phyloP scores from a whole-genome alignment of 2,113 vertebrate genomes.

The Plecturocebus donacophilus region DNA sequence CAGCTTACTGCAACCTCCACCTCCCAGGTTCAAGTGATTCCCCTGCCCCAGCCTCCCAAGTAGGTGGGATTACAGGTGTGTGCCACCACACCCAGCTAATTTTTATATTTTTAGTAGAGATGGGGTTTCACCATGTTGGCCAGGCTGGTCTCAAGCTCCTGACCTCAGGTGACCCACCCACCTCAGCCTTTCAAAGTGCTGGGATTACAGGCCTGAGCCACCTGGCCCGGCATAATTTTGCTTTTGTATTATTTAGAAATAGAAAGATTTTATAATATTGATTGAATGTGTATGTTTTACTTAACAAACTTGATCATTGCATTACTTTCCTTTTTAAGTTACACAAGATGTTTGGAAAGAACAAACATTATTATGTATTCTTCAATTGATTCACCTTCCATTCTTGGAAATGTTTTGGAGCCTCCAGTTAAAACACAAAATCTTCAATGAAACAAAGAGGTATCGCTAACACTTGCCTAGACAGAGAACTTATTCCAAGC shows the following conservation, averaged over 20 bases:
- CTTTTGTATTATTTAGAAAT: neutral
- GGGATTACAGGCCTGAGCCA: too few relatives aligned
- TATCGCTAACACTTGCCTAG: conserved; percentile 91
- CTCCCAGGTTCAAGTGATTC: too few relatives aligned
- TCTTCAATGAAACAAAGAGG: conserved; percentile 77
- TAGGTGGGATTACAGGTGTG: too few relatives aligned
- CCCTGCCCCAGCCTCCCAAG: too few relatives aligned
- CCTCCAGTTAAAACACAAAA: conserved; percentile 83
- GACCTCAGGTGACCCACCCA: too few relatives aligned
- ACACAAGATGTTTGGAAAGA: conserved; percentile 91
- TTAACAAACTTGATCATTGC: neutral
- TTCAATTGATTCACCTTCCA: conserved; percentile 90
- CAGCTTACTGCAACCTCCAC: too few relatives aligned
- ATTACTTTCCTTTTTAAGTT: conserved; percentile 78
- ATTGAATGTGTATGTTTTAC: neutral
- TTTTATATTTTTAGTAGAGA: too few relatives aligned
- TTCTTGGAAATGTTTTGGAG: conserved; percentile 89
- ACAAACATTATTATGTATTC: conserved; percentile 88
- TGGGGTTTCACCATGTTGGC: too few relatives aligned
- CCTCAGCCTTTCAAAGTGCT: too few relatives aligned
- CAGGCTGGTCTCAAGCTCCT: too few relatives aligned
- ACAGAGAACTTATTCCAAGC: conserved; percentile 85
- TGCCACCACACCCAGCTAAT: too few relatives aligned
- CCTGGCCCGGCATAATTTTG: neutral
- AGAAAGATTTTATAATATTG: neutral